phyloP scores from a whole-genome alignment of 2,888 invertebrate genomes.

The Pammene fasciana region DNA sequence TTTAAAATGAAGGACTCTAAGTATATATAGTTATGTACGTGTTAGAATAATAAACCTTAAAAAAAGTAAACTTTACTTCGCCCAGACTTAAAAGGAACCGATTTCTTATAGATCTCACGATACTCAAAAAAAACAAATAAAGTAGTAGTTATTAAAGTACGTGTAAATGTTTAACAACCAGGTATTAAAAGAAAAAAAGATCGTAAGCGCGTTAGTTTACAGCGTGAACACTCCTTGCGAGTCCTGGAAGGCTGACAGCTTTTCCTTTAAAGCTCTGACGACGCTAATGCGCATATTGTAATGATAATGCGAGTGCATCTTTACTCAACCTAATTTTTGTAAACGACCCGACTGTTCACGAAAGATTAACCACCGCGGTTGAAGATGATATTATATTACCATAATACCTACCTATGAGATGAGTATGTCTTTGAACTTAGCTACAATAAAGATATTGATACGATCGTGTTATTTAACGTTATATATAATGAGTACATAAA shows the following conservation, averaged over 20 bases:
- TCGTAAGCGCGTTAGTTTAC: neutral
- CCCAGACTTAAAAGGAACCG: too few relatives aligned
- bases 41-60: too few relatives aligned
- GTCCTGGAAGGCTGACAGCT: neutral
- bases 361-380: constrained; percentile 74
- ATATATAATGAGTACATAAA: too few relatives aligned
- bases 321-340: constrained; percentile 72
- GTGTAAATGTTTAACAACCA: too few relatives aligned
- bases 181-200: neutral
- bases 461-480: neutral
- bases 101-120: too few relatives aligned
- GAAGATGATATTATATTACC: constrained; percentile 66
- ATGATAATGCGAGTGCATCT: constrained; percentile 75
- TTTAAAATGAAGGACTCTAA: too few relatives aligned
- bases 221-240: neutral
- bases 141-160: too few relatives aligned
- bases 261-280: constrained; percentile 32
- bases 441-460: neutral
- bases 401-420: constrained; percentile 59
- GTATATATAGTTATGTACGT: neutral
- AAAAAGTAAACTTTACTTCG: too few relatives aligned
- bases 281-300: constrained; percentile 69
- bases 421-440: constrained; percentile 43
- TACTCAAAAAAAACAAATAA: too few relatives aligned
- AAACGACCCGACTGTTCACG: constrained; percentile 75